Evolutionary conservation across 2,888 invertebrate species (phyloP), one percentile per base, ranked within the genome.

Genomic region (Slavum lentiscoides): DNA sequence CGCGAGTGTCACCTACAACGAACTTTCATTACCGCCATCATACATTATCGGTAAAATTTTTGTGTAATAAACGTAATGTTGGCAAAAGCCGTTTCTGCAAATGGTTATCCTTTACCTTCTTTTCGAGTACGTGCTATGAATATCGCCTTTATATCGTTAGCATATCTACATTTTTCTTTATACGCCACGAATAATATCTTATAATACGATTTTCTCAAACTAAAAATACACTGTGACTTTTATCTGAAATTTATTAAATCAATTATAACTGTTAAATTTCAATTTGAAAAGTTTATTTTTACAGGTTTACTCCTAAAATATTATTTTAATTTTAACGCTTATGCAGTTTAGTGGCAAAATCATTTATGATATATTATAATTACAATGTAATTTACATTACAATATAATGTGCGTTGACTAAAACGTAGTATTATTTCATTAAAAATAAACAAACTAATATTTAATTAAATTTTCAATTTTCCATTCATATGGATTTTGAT

Each of bases 31-130:
- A 67, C 58, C 17, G 7, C 23, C n/a, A 13, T 23, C 21, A 66
- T 67, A 58, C 23, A 66, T 75, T 67, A 75, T 75, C 58, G 67
- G 43, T 43, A 58, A 75, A 19, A 3, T 58, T 67, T 75, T n/a
- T 19, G 39, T 58, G 43, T 75, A 59, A 75, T 67, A 67, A 39
- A 75, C 59, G 43, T 43, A 59, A 58, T 19, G 15, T 61, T 1
- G 43, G 67, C 19, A 67, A 59, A n/a, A 23, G 8, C 23, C 39
- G 23, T 75, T 67, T 59, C 23, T 59, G 43, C 23, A 30, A 75
- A 75, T 49, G 67, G 39, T 59, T 75, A 67, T 67, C 58, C 13
- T 75, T 19, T 43, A 23, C 9, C 58, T 49, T 69, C 49, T 68
- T 53, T 53, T 19, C n/a, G n/a, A 17, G 23, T 30, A 59, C 39